Evolutionary conservation across 1,140 invertebrate genomes (phyloP).

Genomic region (Caenorhabditis remanei): DNA sequence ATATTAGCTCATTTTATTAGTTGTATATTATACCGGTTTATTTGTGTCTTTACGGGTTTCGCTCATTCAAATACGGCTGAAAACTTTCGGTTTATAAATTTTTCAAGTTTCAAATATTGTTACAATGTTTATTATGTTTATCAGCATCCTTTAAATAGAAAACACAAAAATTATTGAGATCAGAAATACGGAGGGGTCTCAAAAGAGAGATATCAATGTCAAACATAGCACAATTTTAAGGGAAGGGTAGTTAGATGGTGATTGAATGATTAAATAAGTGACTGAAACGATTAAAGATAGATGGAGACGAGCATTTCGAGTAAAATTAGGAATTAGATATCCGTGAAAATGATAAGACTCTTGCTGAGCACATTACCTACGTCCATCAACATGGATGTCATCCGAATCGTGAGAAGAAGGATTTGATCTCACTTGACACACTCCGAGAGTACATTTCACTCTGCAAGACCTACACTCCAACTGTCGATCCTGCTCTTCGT

Average conservation of each 20-base stretch:
- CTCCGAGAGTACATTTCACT: conserved; percentile 91
- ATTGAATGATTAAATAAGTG: neutral
- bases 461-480: conserved; percentile 90
- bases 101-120: neutral
- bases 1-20: neutral
- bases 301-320: too few relatives aligned
- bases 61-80: neutral
- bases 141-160: neutral
- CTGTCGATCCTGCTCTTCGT: conserved; percentile 87
- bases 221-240: conserved; percentile 36
- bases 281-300: neutral
- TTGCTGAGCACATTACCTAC: conserved; percentile 97
- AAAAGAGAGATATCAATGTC: neutral
- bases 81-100: neutral
- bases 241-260: neutral
- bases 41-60: neutral
- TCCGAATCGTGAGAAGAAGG: conserved; percentile 81
- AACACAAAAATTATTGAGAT: conserved; percentile 30
- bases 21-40: neutral
- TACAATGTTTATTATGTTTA: conserved; percentile 9
- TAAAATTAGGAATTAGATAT: too few relatives aligned
- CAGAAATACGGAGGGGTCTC: neutral
- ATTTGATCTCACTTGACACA: conserved; percentile 86
- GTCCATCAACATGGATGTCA: conserved; percentile 93
- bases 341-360: conserved; percentile 90